These are phyloP conservation scores for Sebastes variabilis DNA, from an alignment of 2,797 vertebrate species.

Conservation along the genomic window DNA sequence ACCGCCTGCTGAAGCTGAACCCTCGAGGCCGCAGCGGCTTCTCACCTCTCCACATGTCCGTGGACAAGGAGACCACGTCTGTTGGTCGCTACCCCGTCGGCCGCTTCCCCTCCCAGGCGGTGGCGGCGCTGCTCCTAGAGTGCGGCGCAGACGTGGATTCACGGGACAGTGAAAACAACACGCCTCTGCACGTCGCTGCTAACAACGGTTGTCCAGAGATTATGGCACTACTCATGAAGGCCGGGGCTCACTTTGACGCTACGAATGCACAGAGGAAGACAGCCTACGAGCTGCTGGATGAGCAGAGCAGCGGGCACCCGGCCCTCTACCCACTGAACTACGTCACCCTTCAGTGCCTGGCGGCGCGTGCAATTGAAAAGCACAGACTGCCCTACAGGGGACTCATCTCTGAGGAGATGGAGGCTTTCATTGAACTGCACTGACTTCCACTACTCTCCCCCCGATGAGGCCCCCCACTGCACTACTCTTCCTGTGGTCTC, in stretches of 20 bases:
- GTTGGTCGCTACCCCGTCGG: conserved; percentile 95
- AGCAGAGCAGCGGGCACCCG: conserved; percentile 88
- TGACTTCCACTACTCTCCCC: conserved; percentile 70
- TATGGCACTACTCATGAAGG: conserved; percentile 90
- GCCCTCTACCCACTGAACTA: conserved; percentile 92
- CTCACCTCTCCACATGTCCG: conserved; percentile 94
- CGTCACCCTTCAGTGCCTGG: conserved; percentile 96
- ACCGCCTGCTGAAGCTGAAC: conserved; percentile 92
- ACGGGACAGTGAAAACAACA: conserved; percentile 95
- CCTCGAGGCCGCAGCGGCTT: conserved; percentile 89
- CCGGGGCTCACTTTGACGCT: conserved; percentile 92
- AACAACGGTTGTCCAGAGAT: conserved; percentile 89
- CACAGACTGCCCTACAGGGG: conserved; percentile 96
- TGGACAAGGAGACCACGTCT: conserved; percentile 92
- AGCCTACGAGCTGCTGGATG: conserved; percentile 91
- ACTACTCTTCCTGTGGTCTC: conserved; percentile 15
- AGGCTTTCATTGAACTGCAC: conserved; percentile 96
- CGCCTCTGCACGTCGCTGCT: conserved; percentile 91
- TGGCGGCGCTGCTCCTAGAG: conserved; percentile 89
- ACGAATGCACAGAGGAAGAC: conserved; percentile 93
- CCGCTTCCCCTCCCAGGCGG: conserved; percentile 90
- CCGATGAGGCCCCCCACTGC: background rate
- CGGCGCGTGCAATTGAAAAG: conserved; percentile 91
- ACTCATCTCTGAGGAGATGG: conserved; percentile 94
- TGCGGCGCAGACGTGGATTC: conserved; percentile 94